Evolutionary conservation across 2,797 vertebrate genomes (phyloP).

Genomic region (Coluber constrictor): DNA sequence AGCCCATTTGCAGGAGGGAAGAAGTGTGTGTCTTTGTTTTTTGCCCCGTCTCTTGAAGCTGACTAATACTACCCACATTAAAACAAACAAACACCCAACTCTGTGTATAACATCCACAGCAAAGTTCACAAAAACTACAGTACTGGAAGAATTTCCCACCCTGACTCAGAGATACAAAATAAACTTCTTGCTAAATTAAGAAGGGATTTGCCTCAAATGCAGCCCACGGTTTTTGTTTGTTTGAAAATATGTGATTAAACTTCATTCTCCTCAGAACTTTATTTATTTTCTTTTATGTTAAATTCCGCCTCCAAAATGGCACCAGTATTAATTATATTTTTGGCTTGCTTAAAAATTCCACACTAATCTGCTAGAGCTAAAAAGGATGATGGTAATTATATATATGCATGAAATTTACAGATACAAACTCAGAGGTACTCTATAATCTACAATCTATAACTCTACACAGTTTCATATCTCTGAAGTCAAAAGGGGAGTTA

Average conservation of each 20-base stretch:
- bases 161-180: not conserved
- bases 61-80: not conserved
- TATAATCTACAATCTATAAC: conserved; percentile 12
- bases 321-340: conserved; percentile 14
- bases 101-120: not conserved
- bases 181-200: conserved; percentile 12
- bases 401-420: not conserved
- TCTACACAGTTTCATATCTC: not conserved
- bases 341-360: conserved; percentile 3
- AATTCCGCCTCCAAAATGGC: not conserved
- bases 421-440: not conserved
- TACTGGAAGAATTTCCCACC: not conserved
- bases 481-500: not conserved
- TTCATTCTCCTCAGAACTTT: not conserved
- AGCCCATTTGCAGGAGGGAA: not conserved
- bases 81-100: not conserved
- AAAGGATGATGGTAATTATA: conserved; percentile 18
- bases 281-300: conserved; percentile 18
- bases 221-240: conserved; percentile 17
- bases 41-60: not conserved
- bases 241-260: conserved; percentile 10
- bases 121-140: not conserved
- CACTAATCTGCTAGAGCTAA: not conserved
- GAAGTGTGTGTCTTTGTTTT: not conserved
- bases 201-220: not conserved